Evolutionary conservation across 1,140 invertebrate species (phyloP), one percentile per base, ranked within the genome.

Genomic region (Sipha flava): DNA sequence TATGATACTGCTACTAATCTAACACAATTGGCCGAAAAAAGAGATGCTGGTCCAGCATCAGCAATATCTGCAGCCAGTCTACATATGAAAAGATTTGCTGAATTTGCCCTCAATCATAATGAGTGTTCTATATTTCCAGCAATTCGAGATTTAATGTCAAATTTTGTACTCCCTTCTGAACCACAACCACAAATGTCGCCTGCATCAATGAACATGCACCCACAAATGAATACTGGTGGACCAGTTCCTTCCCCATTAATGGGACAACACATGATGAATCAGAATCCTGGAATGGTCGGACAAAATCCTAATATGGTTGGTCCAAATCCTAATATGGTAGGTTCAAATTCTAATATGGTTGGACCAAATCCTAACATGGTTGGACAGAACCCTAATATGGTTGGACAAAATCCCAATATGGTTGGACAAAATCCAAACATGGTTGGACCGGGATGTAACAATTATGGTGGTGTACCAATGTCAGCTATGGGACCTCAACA

Each of bases 101-200:
- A 92, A 75, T 87, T 88, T 66, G 84, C 84, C 81, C 85, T 86
- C 83, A 86, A 88, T 82, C 88, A 88, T 81, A 87, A 88, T 16
- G 94, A 96, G 84, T 97, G 95, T 85, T 93, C 94, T 1, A 88
- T 97, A 45, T 96, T 94, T 86, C 93, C 94, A 12, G 93, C 95
- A 29, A 91, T 98, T 43, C 88, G 93, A 81, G 94, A 97, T 85
- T 86, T 97, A 57, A 85, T 97, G 5, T 88, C 90, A 16, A 95
- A 94, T 87, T 88, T 97, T 31, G 89, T 88, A 45, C 85, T 94
- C 57, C 92, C 92, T 49, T 89, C 89, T 7, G 92, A 93, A 81
- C 87, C 89, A 49, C 89, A 77, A 77, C 52, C 88, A 23, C 87
- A 81, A 81, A 66, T 80, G 68, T 77, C 73, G 5, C 73, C 73